Evolutionary conservation across 2,888 invertebrate genomes (phyloP).

Genomic region (Acrocera orbiculus): DNA sequence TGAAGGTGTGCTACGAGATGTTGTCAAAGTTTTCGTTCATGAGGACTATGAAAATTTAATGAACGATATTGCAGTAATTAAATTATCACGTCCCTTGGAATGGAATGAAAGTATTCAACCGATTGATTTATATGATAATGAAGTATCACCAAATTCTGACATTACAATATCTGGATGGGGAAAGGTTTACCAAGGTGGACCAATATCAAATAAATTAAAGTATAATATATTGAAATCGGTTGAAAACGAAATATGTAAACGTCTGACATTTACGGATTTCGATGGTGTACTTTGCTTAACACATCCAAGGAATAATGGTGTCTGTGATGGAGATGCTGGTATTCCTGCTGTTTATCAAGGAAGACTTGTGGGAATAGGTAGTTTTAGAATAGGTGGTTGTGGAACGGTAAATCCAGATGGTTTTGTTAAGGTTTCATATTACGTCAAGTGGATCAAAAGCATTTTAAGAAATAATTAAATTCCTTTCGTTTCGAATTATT

Average conservation of each 20-base stretch:
- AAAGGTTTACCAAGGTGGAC: constrained; percentile 14
- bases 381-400: constrained; percentile 21
- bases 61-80: constrained; percentile 21
- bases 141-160: constrained; percentile 15
- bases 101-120: constrained; percentile 15
- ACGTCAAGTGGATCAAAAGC: constrained; percentile 19
- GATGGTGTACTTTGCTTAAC: constrained; percentile 15
- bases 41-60: constrained; percentile 16
- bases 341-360: constrained; percentile 22
- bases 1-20: constrained; percentile 19
- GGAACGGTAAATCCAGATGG: constrained; percentile 22
- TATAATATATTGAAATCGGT: constrained; percentile 10
- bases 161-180: constrained; percentile 24
- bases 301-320: constrained; percentile 16
- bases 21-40: constrained; percentile 19
- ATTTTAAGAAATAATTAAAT: too few relatives aligned
- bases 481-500: too few relatives aligned
- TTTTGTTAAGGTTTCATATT: constrained; percentile 18
- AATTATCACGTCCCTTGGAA: constrained; percentile 17
- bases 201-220: constrained; percentile 17
- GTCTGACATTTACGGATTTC: background rate
- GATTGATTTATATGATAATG: constrained; percentile 17
- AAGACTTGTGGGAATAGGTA: constrained; percentile 22
- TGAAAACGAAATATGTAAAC: background rate
- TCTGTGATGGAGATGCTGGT: constrained; percentile 25